phyloP scores from a whole-genome alignment of 2,113 vertebrate species.

The Pontoporia blainvillei region DNA sequence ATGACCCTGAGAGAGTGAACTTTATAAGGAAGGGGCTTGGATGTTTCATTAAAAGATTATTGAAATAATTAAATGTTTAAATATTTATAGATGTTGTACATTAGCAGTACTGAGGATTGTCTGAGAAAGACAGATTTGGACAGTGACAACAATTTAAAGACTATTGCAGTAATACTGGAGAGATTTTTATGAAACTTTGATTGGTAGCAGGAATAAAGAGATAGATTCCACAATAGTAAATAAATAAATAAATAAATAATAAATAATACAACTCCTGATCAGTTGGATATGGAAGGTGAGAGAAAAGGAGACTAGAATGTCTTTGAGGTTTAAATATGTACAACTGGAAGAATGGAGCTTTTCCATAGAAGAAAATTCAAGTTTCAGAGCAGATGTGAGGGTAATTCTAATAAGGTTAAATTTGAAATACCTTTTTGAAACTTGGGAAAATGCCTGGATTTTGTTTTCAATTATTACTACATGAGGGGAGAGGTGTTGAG shows the following conservation, averaged over 20 bases:
- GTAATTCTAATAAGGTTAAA: not conserved
- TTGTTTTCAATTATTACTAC: not conserved
- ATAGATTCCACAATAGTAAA: not conserved
- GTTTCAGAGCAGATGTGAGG: not conserved
- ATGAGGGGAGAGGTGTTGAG: not conserved
- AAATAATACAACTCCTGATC: not conserved
- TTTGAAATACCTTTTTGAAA: not conserved
- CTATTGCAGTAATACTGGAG: not conserved
- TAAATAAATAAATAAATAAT: not conserved
- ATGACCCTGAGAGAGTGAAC: not conserved
- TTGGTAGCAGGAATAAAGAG: not conserved
- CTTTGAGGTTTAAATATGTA: not conserved
- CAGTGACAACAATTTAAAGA: not conserved
- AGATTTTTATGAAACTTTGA: not conserved
- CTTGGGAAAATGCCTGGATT: not conserved
- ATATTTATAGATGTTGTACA: not conserved
- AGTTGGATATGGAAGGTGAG: not conserved
- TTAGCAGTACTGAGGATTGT: not conserved
- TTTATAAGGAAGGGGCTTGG: not conserved
- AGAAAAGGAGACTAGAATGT: not conserved
- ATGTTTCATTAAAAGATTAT: not conserved
- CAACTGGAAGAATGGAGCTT: not conserved
- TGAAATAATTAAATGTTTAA: not conserved
- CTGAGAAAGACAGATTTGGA: not conserved
- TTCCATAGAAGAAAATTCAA: not conserved